A percentile compares a stretch with the other conserved stretches of the same genome.
These are phyloP conservation scores for Craterocephalus amniculus DNA, from an alignment of 2,797 vertebrate species.

Conservation along the genomic window DNA sequence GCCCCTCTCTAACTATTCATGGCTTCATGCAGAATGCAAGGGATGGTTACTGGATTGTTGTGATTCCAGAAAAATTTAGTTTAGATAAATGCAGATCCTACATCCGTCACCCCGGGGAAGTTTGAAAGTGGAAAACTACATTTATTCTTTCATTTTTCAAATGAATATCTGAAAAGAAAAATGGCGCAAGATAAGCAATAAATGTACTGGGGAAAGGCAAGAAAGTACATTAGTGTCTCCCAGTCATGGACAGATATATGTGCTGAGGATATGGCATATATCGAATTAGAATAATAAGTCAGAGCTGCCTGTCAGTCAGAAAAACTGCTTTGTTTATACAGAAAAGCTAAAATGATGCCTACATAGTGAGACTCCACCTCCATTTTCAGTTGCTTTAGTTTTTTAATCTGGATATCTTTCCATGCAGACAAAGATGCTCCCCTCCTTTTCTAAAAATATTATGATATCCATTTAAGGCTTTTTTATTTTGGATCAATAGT, in stretches of 20 bases:
- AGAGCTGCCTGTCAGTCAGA: not conserved
- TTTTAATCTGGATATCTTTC: too few species aligned
- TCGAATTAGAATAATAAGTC: not conserved
- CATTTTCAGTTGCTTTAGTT: not conserved
- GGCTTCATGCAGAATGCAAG: conserved; percentile 13
- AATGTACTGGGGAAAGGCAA: conserved; percentile 10
- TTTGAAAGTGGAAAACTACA: conserved; percentile 21
- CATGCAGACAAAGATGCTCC: too few species aligned
- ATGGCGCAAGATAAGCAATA: conserved; percentile 4
- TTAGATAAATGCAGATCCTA: conserved; percentile 32
- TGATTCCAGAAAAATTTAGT: conserved; percentile 15
- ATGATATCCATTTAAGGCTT: conserved; percentile 6
- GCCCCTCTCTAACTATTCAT: conserved; percentile 13
- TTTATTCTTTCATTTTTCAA: conserved; percentile 14
- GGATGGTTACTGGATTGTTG: conserved; percentile 18
- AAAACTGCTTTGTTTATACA: conserved; percentile 9
- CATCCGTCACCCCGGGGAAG: conserved; percentile 21
- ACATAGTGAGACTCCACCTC: conserved; percentile 5
- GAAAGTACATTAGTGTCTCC: conserved; percentile 17
- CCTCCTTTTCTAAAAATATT: conserved; percentile 5
- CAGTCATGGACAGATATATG: not conserved
- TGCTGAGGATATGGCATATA: conserved; percentile 9
- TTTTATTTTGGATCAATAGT: conserved; percentile 32
- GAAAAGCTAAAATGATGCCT: conserved; percentile 29
- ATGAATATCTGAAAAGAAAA: not conserved